Evolutionary conservation across 2,888 invertebrate genomes (phyloP).

Genomic region (Erebia ligea): DNA sequence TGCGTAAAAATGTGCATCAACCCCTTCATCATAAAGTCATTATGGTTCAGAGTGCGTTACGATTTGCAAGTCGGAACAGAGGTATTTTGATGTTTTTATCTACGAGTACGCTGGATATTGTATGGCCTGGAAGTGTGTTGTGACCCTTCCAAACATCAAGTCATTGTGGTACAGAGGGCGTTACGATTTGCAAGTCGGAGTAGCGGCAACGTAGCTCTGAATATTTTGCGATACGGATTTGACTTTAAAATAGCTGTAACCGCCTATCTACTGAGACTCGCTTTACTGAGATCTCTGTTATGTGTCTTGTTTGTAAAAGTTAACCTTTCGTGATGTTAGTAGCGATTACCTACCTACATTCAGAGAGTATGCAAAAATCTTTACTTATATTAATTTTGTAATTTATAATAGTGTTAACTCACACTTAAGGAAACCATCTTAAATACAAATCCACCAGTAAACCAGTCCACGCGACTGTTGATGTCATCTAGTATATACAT

Average conservation of each 20-base stretch:
- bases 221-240: slow-evolving; percentile 75
- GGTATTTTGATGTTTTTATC: too few species aligned
- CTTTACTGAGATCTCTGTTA: slow-evolving; percentile 50
- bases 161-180: slow-evolving; percentile 35
- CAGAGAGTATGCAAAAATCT: neutral
- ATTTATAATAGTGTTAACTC: too few species aligned
- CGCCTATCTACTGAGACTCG: slow-evolving; percentile 59
- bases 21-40: too few species aligned
- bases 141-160: slow-evolving; percentile 22
- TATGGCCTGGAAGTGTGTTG: neutral
- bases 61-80: too few species aligned
- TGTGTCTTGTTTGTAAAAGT: slow-evolving; percentile 41
- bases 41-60: too few species aligned
- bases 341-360: neutral
- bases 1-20: too few species aligned
- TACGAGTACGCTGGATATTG: slow-evolving; percentile 16
- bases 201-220: slow-evolving; percentile 65
- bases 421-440: too few species aligned
- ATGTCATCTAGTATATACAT: too few species aligned
- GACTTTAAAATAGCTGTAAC: slow-evolving; percentile 75
- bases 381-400: too few species aligned
- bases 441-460: too few species aligned
- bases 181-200: slow-evolving; percentile 70
- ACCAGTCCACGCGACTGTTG: too few species aligned
- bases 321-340: neutral